Conservation (phyloP, 1,140 invertebrate genomes). For the Arion vulgaris region DNA sequence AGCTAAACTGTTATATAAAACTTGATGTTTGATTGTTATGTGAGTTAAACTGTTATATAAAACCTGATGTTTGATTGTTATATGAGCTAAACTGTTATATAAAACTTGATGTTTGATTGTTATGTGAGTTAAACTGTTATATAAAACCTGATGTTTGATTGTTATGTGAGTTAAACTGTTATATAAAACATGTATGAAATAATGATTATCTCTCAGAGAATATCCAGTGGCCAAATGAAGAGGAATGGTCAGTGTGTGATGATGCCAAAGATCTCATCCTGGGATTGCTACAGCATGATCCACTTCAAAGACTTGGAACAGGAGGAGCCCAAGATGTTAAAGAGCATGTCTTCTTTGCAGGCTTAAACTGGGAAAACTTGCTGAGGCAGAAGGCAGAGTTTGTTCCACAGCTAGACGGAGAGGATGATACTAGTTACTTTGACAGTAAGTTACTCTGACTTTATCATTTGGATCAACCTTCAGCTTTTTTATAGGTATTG, state of each 20-base stretch:
- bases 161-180: too few relatives aligned
- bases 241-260: conserved; percentile 67
- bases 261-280: conserved; percentile 85
- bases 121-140: too few relatives aligned
- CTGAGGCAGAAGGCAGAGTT: conserved; percentile 98
- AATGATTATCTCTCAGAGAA: conserved; percentile 58
- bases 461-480: too few relatives aligned
- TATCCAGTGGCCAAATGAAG: conserved; percentile 71
- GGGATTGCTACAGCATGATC: conserved; percentile 90
- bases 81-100: too few relatives aligned
- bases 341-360: conserved; percentile 93
- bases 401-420: conserved; percentile 96
- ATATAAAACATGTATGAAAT: too few relatives aligned
- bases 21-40: too few relatives aligned
- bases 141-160: too few relatives aligned
- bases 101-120: too few relatives aligned
- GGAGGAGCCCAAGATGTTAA: conserved; percentile 95
- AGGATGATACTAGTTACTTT: conserved; percentile 99
- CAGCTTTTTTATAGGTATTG: too few relatives aligned
- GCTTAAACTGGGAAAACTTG: conserved; percentile 96
- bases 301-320: conserved; percentile 89
- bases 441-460: conserved; percentile 79
- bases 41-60: too few relatives aligned
- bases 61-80: too few relatives aligned
- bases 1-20: too few relatives aligned